Evolutionary conservation across 1,140 invertebrate genomes (phyloP), one percentile per base, ranked within the genome.

Genomic region (Pachyrhynchus sulphureomaculatus): DNA sequence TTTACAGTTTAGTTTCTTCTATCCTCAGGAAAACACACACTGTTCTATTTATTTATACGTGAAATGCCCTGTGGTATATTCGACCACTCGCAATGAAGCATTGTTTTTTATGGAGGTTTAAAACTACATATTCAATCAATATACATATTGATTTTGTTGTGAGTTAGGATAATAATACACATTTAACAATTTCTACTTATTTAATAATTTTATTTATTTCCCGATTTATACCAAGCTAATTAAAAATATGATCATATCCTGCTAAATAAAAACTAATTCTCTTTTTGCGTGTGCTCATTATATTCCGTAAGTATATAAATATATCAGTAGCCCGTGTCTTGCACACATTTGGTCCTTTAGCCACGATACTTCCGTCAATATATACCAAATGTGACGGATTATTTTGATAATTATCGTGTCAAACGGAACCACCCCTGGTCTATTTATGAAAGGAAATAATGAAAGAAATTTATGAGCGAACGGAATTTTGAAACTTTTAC

Each of bases 311-410:
- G 8, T 20, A 42, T 20, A 12, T 42, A 12, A 42, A 20, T 20
- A 42, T 20, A 20, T 21, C 15, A 42, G 15, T 12, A 18, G 18
- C 39, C 18, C 39, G 39, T 42, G 39, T 42, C 39, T 42, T 42
- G 39, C 39, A 42, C 39, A 42, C 39, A 42, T 42, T 42, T 42
- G 39, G 39, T 18, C 39, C 18, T 42, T 42, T 37, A 37, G 34
- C 2, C 13, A 37, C 34, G 34, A 42, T 42, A 42, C 21, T 42
- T 42, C 39, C 39, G 39, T 42, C 39, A 21, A 42, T 20, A 42
- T 20, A 10, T 21, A 20, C 18, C 15, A 20, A 42, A 21, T 42
- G 39, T 42, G 39, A 42, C 17, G 39, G 39, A 20, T 42, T 20
- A 12, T 42, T 42, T 42, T 21, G 39, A 42, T 42, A 42, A 42